A percentile compares a stretch with the other conserved stretches of the same genome.
These are phyloP conservation scores for Gadus macrocephalus DNA, from an alignment of 2,113 vertebrate genomes.

Conservation along the genomic window DNA sequence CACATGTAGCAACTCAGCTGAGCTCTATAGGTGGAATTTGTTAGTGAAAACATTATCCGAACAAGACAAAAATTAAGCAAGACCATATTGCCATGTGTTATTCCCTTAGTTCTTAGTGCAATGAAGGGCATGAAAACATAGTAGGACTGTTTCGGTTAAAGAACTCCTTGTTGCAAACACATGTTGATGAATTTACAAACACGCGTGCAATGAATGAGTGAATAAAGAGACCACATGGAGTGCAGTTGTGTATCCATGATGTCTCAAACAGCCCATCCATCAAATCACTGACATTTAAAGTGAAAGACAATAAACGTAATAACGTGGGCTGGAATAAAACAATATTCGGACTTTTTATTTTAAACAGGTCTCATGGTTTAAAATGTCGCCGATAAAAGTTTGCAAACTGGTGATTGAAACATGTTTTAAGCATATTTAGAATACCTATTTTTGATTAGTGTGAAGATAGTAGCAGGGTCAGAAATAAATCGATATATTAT, in stretches of 20 bases:
- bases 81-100: too few species aligned
- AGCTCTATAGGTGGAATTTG: too few species aligned
- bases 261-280: constrained; percentile 19
- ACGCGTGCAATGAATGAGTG: not conserved
- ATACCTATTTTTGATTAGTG: too few species aligned
- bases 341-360: not conserved
- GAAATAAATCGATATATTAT: constrained; percentile 8
- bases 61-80: too few species aligned
- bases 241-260: not conserved
- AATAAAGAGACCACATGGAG: not conserved
- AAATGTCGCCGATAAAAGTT: not conserved
- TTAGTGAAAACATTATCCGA: too few species aligned
- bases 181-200: constrained; percentile 1
- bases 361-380: not conserved
- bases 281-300: constrained; percentile 15
- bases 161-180: constrained; percentile 9
- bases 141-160: constrained; percentile 10
- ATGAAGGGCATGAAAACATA: not conserved
- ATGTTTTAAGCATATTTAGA: too few species aligned
- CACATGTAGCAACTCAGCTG: too few species aligned
- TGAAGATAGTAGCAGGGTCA: not conserved
- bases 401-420: too few species aligned
- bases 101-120: not conserved
- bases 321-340: constrained; percentile 5
- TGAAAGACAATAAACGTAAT: constrained; percentile 11